phyloP scores from a whole-genome alignment of 2,797 vertebrate species.

The Lutra lutra region DNA sequence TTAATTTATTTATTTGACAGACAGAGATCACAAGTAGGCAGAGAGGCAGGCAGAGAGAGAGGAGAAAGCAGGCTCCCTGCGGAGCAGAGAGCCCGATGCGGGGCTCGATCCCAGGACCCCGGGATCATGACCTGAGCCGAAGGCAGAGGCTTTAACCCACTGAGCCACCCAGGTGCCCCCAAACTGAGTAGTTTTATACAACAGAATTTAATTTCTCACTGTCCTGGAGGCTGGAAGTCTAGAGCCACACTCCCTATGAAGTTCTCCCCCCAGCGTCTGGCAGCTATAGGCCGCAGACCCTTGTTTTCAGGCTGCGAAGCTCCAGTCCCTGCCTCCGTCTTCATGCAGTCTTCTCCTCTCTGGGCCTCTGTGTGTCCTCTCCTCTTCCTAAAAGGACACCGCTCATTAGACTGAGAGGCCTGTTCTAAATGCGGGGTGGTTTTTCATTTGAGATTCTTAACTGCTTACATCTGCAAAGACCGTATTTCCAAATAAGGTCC shows the following conservation, averaged over 20 bases:
- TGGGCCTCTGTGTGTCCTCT: not conserved
- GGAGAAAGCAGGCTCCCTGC: no score
- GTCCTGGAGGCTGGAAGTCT: not conserved
- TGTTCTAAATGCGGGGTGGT: not conserved
- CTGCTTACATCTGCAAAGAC: not conserved
- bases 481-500: not conserved
- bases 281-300: not conserved
- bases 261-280: fast-evolving
- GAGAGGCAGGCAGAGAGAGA: no score
- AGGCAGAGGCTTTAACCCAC: no score
- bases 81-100: no score
- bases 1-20: no score
- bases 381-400: not conserved
- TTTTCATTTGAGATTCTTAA: not conserved
- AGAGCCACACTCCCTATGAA: not conserved
- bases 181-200: not conserved
- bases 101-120: no score
- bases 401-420: not conserved
- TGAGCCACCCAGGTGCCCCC: no score
- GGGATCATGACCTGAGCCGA: no score
- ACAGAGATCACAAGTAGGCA: no score
- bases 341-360: not conserved
- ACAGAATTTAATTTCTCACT: not conserved
- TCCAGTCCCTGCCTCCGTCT: not conserved
- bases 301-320: not conserved